Conservation (phyloP, 2,797 vertebrate genomes). For the Babyrousa celebensis region DNA sequence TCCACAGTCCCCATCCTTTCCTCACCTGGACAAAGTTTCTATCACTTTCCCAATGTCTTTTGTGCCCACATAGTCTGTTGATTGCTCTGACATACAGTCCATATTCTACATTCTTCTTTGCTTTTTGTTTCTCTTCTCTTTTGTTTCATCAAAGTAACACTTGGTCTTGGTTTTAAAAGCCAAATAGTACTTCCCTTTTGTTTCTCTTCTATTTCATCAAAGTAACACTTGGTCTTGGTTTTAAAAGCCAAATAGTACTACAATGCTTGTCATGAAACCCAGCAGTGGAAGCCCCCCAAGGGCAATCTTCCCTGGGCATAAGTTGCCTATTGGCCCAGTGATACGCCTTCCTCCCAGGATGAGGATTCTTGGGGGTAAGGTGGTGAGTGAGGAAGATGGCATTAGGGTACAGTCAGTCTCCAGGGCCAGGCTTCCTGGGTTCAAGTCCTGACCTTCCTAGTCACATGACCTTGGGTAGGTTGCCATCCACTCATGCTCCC, state of each 20-base stretch:
- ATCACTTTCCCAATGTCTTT: neutral
- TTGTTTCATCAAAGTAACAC: conserved; percentile 29
- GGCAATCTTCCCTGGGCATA: neutral
- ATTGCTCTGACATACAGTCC: neutral
- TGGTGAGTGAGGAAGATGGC: neutral
- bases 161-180: conserved; percentile 69
- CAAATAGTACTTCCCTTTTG: no score
- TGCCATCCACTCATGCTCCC: neutral
- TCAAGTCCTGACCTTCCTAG: neutral
- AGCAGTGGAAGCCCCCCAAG: neutral
- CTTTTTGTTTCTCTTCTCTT: neutral
- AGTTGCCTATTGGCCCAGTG: neutral
- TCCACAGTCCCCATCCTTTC: neutral
- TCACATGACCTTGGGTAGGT: neutral
- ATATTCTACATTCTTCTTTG: neutral
- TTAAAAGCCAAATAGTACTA: conserved; percentile 21
- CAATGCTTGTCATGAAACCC: neutral
- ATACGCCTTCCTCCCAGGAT: neutral
- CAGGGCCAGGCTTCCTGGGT: neutral
- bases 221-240: conserved; percentile 54
- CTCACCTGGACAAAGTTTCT: neutral
- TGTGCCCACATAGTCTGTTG: neutral
- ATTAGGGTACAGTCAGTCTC: neutral
- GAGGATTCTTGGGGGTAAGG: neutral
- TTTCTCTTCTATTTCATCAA: conserved; percentile 47